phyloP scores from a whole-genome alignment of 2,888 invertebrate species.

The Netelia virgata region DNA sequence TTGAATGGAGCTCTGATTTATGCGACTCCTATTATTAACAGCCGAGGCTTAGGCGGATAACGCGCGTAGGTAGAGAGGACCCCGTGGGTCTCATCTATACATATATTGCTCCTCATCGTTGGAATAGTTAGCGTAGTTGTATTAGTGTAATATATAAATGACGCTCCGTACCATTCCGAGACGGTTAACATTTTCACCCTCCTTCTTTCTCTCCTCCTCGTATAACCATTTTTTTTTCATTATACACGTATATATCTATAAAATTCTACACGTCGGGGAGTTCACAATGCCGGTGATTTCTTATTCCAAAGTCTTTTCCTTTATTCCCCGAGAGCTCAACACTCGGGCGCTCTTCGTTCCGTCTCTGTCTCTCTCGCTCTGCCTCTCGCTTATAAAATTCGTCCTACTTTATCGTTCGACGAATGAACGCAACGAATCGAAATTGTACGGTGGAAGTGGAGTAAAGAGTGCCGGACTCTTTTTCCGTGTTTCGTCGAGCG shows the following conservation, averaged over 20 bases:
- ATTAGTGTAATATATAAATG: slow-evolving; percentile 32
- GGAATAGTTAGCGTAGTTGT: slow-evolving; percentile 53
- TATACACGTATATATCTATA: slow-evolving; percentile 10
- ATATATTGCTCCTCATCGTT: slow-evolving; percentile 49
- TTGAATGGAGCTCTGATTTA: slow-evolving; percentile 84
- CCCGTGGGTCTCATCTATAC: slow-evolving; percentile 28
- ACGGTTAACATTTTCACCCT: slow-evolving; percentile 44
- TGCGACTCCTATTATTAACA: slow-evolving; percentile 83
- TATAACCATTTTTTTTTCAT: not conserved
- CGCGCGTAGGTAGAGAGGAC: slow-evolving; percentile 70
- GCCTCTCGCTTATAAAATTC: slow-evolving; percentile 45
- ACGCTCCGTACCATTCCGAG: slow-evolving; percentile 41
- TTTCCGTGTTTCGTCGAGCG: slow-evolving; percentile 5
- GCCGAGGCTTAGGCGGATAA: slow-evolving; percentile 75
- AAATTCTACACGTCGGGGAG: slow-evolving; percentile 34
- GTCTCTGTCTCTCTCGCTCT: not conserved
- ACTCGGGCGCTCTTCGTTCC: slow-evolving; percentile 47
- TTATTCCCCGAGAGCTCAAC: slow-evolving; percentile 22
- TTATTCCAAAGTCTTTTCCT: slow-evolving; percentile 27
- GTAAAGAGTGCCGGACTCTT: not conserved
- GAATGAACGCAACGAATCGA: slow-evolving; percentile 44
- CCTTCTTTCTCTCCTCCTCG: not conserved
- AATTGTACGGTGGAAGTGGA: slow-evolving; percentile 24
- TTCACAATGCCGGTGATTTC: slow-evolving; percentile 40
- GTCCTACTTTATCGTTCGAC: slow-evolving; percentile 52